Base-by-base conservation (phyloP, 1,140 invertebrate genomes). In the Bombus cullumanus region DNA sequence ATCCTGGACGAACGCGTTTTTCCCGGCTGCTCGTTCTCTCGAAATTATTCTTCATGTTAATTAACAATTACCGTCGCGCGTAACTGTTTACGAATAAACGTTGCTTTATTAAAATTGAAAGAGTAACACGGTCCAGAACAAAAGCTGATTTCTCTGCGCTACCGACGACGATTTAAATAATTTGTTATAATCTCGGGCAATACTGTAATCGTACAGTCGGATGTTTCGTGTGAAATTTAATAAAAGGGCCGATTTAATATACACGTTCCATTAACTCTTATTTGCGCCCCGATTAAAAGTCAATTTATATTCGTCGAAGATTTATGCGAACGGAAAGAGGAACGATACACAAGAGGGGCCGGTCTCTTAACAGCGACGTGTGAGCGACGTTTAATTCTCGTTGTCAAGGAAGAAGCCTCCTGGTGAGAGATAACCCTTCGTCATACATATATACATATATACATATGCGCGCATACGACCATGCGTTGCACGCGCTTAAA, bases 381-480 rank as follows among this genome's bases (percentile, higher is more conserved):
- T 83, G 85, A 83, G 85, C 81, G 85, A 86, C 85, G 79, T 86
- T 86, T 83, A 86, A 86, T 86, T 83, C 81, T n/a, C 39, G 79
- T 62, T 86, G 84, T 82, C 84, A 81, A 82, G 84, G 41, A 86
- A 82, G 47, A 75, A 82, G 72, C 37, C 72, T 75, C 80, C 69
- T 75, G 79, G 41, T 43, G 59, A 47, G 53, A 75, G 84, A 84
- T 84, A 79, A 81, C 47, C 69, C 41, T 57, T 47, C 59, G 34
- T 72, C 53, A 37, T 37, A 78, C n/a, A 71, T 13, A 31, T 28
- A 37, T 53, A 64, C 31, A 22, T 34, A 9, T n/a, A 47, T 47
- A 53, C 47, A 8, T 53, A 53, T 22, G 18, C 47, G 22, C 43
- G 6, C 68, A 22, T 37, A 31, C 64, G 37, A 13, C 8, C 37